phyloP scores from a whole-genome alignment of 2,113 vertebrate genomes.

The Myrmophylax atrothorax region DNA sequence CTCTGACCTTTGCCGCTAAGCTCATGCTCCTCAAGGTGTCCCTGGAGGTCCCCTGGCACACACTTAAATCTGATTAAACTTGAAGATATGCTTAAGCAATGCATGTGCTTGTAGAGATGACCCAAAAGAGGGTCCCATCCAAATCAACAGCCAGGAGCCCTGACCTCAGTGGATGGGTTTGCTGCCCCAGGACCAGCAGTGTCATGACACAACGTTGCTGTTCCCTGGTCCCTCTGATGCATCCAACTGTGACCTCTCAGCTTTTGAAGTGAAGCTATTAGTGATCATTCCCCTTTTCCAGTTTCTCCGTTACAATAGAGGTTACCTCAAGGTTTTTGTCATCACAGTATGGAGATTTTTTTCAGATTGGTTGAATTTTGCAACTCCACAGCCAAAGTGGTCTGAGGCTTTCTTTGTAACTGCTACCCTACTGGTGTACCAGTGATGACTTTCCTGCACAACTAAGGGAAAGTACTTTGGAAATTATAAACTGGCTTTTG shows the following conservation, averaged over 20 bases:
- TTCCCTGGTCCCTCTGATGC: background rate
- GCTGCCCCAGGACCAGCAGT: background rate
- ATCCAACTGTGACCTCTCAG: background rate
- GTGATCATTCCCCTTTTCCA: background rate
- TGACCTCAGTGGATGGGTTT: background rate
- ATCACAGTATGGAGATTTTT: background rate
- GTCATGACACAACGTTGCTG: accelerated
- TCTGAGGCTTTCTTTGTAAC: background rate
- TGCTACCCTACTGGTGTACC: background rate
- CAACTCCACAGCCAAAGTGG: background rate
- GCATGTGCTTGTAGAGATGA: background rate
- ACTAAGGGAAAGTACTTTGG: background rate
- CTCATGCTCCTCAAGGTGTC: accelerated
- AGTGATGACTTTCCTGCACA: background rate
- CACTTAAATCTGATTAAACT: background rate
- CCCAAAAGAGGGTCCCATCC: background rate
- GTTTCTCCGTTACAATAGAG: background rate
- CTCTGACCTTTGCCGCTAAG: background rate
- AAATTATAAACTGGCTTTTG: slow-evolving; percentile 5
- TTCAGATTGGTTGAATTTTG: background rate
- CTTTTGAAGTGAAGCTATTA: background rate
- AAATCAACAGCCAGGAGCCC: background rate
- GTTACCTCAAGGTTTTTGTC: background rate
- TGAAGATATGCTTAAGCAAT: background rate
- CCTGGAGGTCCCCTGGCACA: background rate